Percentiles rank a stretch among this genome's conserved stretches.
phyloP scores from a whole-genome alignment of 1,140 invertebrate species.

The Hydropsyche tenuis region DNA sequence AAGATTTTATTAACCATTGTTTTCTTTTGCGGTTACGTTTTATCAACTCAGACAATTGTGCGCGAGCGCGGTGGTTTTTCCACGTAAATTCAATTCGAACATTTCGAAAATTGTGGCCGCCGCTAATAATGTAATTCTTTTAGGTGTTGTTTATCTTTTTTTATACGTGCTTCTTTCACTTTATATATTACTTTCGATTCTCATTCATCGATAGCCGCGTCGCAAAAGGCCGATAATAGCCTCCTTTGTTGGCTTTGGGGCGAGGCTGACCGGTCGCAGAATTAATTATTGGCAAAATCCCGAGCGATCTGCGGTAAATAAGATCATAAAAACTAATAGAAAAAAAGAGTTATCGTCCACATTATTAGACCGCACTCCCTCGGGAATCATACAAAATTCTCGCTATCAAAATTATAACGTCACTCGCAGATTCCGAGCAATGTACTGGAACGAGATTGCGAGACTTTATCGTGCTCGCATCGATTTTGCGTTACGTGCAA shows the following conservation, averaged over 20 bases:
- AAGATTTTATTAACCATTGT: background rate
- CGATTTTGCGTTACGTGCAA: background rate
- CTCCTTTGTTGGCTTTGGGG: background rate
- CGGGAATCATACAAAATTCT: conserved; percentile 19
- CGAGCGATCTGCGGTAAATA: conserved; percentile 2
- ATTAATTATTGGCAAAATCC: conserved; percentile 2
- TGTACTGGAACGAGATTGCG: background rate
- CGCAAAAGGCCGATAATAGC: background rate
- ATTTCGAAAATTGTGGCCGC: no score
- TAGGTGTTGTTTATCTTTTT: background rate
- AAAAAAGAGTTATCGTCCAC: conserved; percentile 19
- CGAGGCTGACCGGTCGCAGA: background rate
- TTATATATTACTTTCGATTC: background rate
- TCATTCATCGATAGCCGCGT: background rate
- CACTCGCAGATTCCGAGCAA: conserved; percentile 6
- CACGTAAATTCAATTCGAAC: no score
- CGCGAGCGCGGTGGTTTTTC: no score
- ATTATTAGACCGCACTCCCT: background rate
- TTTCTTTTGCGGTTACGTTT: background rate
- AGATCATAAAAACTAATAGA: conserved; percentile 14
- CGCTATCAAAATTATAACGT: conserved; percentile 17
- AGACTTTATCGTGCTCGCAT: background rate
- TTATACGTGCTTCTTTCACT: background rate
- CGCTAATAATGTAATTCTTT: background rate
- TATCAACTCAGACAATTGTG: no score